Base-by-base conservation (phyloP, 2,888 invertebrate species). In the Teleiodes luculella region DNA sequence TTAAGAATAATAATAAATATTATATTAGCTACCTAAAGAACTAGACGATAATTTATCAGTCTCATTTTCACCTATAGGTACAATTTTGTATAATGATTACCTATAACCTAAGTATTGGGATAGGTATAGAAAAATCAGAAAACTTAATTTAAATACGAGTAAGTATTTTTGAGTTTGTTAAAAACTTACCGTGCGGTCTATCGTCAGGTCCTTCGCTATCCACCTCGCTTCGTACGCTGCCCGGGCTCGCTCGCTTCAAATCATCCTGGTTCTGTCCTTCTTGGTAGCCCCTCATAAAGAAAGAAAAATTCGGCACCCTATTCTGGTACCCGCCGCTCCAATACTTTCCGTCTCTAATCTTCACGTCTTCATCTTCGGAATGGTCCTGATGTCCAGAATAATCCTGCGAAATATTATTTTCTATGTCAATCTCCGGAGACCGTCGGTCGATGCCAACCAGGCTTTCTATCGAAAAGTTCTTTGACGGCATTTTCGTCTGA, bases 381-480 rank as follows among this genome's bases (percentile, higher is more conserved):
- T 84, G 74, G 0, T 80, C 75, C 20, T 76, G 74, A 8, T 67
- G 68, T 0, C 58, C 68, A 0, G 76, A 70, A 53, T 80, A 87
- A 57, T 88, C 87, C 57, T 84, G 82, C 0, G 82, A 80, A 18
- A 87, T 82, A 10, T 76, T 81, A 24, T 80, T 87, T 49, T 89
- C 89, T 0, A 89, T 88, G 70, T 89, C 89, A 65, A 89, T 89
- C 61, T 87, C 89, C 0, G 88, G 89, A 1, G 86, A 86, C 51
- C 86, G 67, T 1, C 83, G 65, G 14, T 83, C 78, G 54, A 88
- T 62, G 0, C 90, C 90, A 0, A 92, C 92, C 50, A 92, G 86
- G 33, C 92, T 92, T 76, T 92, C 92, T n/a, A 92, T 92, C 0
- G 92, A 92, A 68, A 92, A 92, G 55, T 92, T 92, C 61, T 91